Evolutionary conservation across 2,888 invertebrate genomes (phyloP), one percentile per base, ranked within the genome.

Genomic region (Chirona hameri): DNA sequence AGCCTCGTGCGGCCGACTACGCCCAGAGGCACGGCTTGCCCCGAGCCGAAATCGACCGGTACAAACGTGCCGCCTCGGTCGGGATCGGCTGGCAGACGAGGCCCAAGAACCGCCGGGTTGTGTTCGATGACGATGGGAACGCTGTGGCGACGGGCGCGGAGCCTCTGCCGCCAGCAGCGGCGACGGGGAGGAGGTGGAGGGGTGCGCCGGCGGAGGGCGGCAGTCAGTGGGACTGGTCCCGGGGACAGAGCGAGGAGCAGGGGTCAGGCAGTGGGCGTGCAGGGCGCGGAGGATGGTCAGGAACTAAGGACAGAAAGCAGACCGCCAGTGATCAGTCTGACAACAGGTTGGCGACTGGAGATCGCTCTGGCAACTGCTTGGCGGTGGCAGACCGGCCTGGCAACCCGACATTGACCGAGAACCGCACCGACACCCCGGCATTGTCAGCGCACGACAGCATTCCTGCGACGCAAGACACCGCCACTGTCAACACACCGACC

Each of bases 101-200:
- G 24, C 76, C 76, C 1, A 76, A 46, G 46, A 76, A 76, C 76
- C 76, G 76, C 2, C 39, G 46, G 21, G 24, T 76, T 0, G 39
- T 39, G 76, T 76, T 76, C 46, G 76, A 76, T 39, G 76, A 76
- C 46, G 39, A 46, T 24, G 76, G 76, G 3, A 76, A 76, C 46
- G 1, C 46, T 39, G 27, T 46, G 39, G 24, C 9, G 12, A 24
- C 21, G 24, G 76, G 39, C 10, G 52, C 12, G 12, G 52, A 52
- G 5, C 5, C 52, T 52, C 18, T 12, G 18, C 52, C 52, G 12
- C 7, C 52, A 2, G 7, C 12, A 12, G 52, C 52, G 27, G 27
- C 27, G 27, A 12, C 27, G 4, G 29, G 27, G 5, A 10, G 27
- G 69, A 12, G 2, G 12, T 29, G 39, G 27, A 69, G 29, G 1